Evolutionary conservation across 2,888 invertebrate genomes (phyloP).

Genomic region (Spilarctia lutea): DNA sequence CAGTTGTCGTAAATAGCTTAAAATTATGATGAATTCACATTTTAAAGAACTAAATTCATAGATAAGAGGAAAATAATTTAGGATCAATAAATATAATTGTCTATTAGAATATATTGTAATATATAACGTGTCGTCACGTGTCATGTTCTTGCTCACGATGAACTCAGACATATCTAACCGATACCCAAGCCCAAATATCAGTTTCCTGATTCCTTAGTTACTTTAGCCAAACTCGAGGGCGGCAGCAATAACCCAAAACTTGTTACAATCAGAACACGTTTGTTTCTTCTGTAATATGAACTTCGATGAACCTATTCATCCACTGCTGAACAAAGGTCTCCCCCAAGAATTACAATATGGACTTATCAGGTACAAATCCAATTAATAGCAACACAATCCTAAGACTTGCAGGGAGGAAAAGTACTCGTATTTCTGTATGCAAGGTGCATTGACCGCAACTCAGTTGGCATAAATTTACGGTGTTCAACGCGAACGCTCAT

Average conservation of each 20-base stretch:
- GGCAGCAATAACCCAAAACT: background rate
- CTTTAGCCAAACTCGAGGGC: background rate
- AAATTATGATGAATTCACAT: background rate
- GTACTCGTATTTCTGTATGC: background rate
- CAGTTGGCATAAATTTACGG: background rate
- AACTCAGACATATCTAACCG: too few relatives aligned
- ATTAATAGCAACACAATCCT: background rate
- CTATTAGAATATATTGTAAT: too few relatives aligned
- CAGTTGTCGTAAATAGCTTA: background rate
- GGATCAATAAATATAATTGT: too few relatives aligned
- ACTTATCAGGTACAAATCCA: background rate
- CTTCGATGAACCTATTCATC: too few relatives aligned
- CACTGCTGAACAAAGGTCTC: too few relatives aligned
- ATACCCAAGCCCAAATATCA: too few relatives aligned
- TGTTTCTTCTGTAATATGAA: background rate
- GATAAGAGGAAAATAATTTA: background rate
- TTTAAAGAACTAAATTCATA: background rate
- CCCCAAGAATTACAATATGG: background rate
- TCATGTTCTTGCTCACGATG: too few relatives aligned
- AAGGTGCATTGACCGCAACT: conserved; percentile 2
- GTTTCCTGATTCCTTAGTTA: too few relatives aligned
- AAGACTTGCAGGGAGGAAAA: background rate
- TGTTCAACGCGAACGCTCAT: background rate
- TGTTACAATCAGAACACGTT: background rate
- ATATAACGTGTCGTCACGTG: too few relatives aligned